Base-by-base conservation (phyloP, 2,113 vertebrate species). In the Coptodon bakossiorum region DNA sequence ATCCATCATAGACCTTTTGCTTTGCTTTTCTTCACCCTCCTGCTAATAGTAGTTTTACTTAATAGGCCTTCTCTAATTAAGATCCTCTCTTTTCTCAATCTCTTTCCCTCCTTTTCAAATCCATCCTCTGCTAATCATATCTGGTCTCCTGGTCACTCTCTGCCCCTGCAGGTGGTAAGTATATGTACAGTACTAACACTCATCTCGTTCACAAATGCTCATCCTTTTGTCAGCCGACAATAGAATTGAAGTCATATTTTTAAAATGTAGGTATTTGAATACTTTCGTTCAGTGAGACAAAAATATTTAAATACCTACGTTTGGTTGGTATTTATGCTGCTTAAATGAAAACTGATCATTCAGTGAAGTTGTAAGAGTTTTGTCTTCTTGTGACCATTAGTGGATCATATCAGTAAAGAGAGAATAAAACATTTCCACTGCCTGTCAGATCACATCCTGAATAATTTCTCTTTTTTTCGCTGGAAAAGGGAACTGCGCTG, bases 81-180 rank as follows among this genome's bases (percentile, higher is more conserved):
- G 87, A 86, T 86, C 91, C 83, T 91, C 54, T 92, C 78, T 94
- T 90, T 91, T 91, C 63, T 92, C 53, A 79, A 87, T 78, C 90
- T 88, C 79, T 68, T 83, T 84, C 83, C 86, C 81, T 92, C 71
- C 79, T 84, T 92, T 88, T 90, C 68, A 87, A 88, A 94, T 57
- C 91, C 83, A 89, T 76, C 83, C 88, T 89, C 84, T 92, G 91
- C 92, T 94, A 92, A 93, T 87, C 88, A 84, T 84, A 86, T 85
- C 71, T 90, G 94, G 90, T 86, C 80, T 83, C 81, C 78, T 82
- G 91, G 89, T 92, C 85, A 90, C 56, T 91, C 52, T 89, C 81
- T 90, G 90, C 84, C 87, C 86, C 86, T 59, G 84, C 93, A 96
- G 95, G 95, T 96, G 95, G 95, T 96, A 82, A 95, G 95, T 96